Conservation (phyloP, 1,140 invertebrate species). For the Pseudomyrmex concolor region DNA sequence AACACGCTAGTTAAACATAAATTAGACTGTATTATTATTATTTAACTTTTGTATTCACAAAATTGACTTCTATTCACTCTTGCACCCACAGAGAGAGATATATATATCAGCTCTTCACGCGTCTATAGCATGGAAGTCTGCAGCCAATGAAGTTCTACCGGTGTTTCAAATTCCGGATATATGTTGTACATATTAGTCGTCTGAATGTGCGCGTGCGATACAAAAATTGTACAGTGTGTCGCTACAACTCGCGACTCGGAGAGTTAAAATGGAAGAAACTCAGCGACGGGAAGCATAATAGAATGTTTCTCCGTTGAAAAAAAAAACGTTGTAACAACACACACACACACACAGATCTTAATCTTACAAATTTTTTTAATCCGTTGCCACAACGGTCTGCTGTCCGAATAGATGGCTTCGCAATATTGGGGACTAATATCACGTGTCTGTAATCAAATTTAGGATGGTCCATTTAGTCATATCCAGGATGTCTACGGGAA, state of each 20-base stretch:
- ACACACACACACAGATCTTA: constrained; percentile 8
- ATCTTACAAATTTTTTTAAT: constrained; percentile 13
- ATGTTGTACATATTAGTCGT: constrained; percentile 19
- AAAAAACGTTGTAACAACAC: constrained; percentile 4
- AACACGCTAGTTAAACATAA: constrained; percentile 2
- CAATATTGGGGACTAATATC: neutral
- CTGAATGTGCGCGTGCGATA: constrained; percentile 58
- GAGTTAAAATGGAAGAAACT: constrained; percentile 41
- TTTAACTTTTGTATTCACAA: neutral
- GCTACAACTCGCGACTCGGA: constrained; percentile 19
- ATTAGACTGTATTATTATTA: constrained; percentile 17
- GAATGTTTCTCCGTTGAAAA: neutral
- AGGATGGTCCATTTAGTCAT: neutral
- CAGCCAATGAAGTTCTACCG: constrained; percentile 25
- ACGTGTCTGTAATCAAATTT: neutral
- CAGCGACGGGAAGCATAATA: constrained; percentile 16
- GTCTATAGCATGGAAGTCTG: constrained; percentile 43
- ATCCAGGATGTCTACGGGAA: neutral
- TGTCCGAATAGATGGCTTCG: constrained; percentile 12
- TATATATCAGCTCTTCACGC: constrained; percentile 20
- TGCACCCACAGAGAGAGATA: constrained; percentile 12
- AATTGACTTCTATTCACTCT: constrained; percentile 30
- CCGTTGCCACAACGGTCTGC: neutral
- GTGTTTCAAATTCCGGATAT: constrained; percentile 42
- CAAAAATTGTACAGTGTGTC: constrained; percentile 30